A percentile compares a stretch with the other conserved stretches of the same genome.
phyloP scores from a whole-genome alignment of 2,888 invertebrate species.

The Hoplodrina blanda region DNA sequence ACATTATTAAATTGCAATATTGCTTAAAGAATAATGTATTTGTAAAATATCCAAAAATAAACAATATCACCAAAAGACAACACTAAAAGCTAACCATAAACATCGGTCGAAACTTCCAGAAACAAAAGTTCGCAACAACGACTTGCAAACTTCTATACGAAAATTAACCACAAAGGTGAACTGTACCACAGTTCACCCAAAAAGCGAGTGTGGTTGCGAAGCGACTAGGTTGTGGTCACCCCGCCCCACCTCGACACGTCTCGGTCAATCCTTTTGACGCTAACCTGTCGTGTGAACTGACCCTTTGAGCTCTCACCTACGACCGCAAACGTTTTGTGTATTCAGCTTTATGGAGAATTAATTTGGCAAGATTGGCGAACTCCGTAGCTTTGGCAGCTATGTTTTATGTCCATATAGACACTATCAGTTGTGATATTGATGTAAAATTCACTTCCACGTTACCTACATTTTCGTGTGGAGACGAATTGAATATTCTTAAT shows the following conservation, averaged over 20 bases:
- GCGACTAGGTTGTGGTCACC: conserved; percentile 81
- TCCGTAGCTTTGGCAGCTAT: conserved; percentile 20
- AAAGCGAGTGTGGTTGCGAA: conserved; percentile 76
- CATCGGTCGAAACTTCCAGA: conserved; percentile 42
- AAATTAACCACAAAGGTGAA: conserved; percentile 71
- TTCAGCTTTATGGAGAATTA: conserved; percentile 76
- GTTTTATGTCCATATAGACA: conserved; percentile 7
- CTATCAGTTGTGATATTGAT: conserved; percentile 19
- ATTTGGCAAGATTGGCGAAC: conserved; percentile 65
- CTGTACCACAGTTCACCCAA: conserved; percentile 64
- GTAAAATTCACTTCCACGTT: neutral
- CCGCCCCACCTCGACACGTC: conserved; percentile 76
- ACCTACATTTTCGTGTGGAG: no score
- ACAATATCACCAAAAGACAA: conserved; percentile 18
- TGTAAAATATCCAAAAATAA: conserved; percentile 12
- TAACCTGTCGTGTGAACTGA: conserved; percentile 80
- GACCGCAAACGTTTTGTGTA: conserved; percentile 86
- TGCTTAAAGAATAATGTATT: neutral
- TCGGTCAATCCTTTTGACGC: conserved; percentile 86
- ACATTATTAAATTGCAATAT: neutral
- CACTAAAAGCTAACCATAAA: conserved; percentile 47
- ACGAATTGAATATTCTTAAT: neutral
- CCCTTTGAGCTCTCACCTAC: conserved; percentile 88
- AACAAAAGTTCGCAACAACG: conserved; percentile 57
- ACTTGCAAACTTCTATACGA: conserved; percentile 59